Conservation (phyloP, 2,888 invertebrate species). For the Limenitis arthemis region DNA sequence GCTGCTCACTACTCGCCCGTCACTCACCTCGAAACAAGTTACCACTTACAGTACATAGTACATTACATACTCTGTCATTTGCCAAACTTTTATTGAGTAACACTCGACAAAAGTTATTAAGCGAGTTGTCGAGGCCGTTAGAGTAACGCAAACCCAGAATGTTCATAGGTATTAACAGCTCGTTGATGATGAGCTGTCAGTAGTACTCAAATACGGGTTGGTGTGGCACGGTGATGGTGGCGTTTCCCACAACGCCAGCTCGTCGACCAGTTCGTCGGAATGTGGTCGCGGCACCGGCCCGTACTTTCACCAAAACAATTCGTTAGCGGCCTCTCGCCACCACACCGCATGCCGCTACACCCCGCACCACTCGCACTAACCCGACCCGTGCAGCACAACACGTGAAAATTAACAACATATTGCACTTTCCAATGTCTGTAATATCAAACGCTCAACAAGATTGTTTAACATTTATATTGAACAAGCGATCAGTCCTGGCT, state of each 20-base stretch:
- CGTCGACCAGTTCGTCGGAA: constrained; percentile 70
- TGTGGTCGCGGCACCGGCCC: constrained; percentile 70
- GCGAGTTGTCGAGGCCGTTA: too few relatives aligned
- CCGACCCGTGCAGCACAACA: constrained; percentile 36
- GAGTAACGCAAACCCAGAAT: too few relatives aligned
- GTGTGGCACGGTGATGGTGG: constrained; percentile 56
- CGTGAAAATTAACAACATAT: constrained; percentile 43
- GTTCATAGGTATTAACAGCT: too few relatives aligned
- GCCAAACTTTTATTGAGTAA: constrained; percentile 22
- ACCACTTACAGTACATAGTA: constrained; percentile 11
- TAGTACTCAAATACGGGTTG: constrained; percentile 45
- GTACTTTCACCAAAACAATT: constrained; percentile 73
- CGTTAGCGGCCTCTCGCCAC: constrained; percentile 70
- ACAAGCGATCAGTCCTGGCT: too few relatives aligned
- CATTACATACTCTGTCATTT: constrained; percentile 37
- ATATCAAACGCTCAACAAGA: not conserved
- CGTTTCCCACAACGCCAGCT: constrained; percentile 72
- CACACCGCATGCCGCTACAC: constrained; percentile 54
- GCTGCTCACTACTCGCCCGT: constrained; percentile 28
- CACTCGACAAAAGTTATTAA: too few relatives aligned
- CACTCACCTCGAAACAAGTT: constrained; percentile 10
- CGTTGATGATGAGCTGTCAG: constrained; percentile 32
- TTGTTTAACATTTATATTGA: too few relatives aligned
- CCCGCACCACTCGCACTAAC: constrained; percentile 38
- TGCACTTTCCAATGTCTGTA: constrained; percentile 1